These are phyloP conservation scores for Vimba vimba DNA, from an alignment of 2,113 vertebrate species.

Conservation along the genomic window DNA sequence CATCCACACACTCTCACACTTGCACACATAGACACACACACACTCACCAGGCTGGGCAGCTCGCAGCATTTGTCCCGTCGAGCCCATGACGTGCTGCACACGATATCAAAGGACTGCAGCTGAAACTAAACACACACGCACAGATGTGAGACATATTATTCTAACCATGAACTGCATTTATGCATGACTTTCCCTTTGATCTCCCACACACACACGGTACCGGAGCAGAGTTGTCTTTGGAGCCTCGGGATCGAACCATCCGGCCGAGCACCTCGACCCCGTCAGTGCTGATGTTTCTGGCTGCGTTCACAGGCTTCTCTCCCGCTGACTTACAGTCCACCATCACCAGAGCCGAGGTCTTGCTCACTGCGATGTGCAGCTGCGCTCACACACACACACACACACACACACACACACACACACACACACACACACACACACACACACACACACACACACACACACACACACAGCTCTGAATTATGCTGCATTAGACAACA, in stretches of 20 bases:
- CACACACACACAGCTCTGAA: neutral
- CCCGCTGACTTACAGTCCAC: conserved; percentile 90
- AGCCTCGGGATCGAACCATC: conserved; percentile 89
- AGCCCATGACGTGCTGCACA: conserved; percentile 93
- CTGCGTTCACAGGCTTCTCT: conserved; percentile 86
- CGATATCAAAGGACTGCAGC: conserved; percentile 95
- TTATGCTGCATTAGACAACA: neutral
- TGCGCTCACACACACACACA: conserved; percentile 60
- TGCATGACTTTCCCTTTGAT: neutral
- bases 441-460: conserved; percentile 36
- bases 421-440: neutral
- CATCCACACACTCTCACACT: neutral
- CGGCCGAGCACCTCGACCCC: conserved; percentile 90
- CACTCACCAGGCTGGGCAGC: conserved; percentile 91
- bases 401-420: neutral
- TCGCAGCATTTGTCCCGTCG: conserved; percentile 95
- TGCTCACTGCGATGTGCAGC: conserved; percentile 91
- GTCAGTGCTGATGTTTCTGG: conserved; percentile 88
- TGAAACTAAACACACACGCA: conserved; percentile 82
- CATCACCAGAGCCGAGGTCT: conserved; percentile 84
- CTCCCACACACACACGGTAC: conserved; percentile 71
- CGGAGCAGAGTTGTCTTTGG: conserved; percentile 87
- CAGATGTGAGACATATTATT: conserved; percentile 10
- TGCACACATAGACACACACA: neutral
- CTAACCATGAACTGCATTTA: neutral